Conservation (phyloP, 2,797 vertebrate species). For the Pseudochirops cupreus region DNA sequence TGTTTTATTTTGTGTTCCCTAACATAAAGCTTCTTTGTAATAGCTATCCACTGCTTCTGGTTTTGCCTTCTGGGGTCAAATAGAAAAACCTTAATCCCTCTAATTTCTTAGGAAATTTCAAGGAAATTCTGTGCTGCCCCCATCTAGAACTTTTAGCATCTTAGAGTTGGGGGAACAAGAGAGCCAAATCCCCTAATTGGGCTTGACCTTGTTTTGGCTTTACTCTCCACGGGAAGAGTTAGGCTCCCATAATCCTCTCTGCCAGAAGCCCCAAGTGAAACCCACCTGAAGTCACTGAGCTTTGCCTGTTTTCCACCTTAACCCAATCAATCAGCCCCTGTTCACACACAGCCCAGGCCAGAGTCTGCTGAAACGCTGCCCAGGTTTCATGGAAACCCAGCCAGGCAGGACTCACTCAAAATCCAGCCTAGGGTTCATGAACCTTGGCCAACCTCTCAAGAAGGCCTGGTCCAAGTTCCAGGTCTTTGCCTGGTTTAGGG, state of each 20-base stretch:
- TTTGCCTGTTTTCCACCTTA: conserved; percentile 63
- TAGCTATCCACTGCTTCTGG: neutral
- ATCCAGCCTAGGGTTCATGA: conserved; percentile 48
- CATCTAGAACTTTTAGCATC: neutral
- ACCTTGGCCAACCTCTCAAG: conserved; percentile 79
- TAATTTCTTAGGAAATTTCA: neutral
- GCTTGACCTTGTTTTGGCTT: conserved; percentile 36
- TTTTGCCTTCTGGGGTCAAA: neutral
- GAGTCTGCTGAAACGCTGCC: conserved; percentile 57
- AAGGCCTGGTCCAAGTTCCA: conserved; percentile 59
- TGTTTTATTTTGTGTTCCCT: neutral
- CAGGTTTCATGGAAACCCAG: conserved; percentile 59
- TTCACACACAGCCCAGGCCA: conserved; percentile 62
- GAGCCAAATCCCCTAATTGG: neutral
- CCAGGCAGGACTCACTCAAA: conserved; percentile 53
- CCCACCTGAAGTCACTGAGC: conserved; percentile 48
- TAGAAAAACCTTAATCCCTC: neutral
- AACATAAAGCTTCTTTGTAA: neutral
- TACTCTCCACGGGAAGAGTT: conserved; percentile 53
- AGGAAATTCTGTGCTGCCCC: neutral
- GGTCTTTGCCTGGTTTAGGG: conserved; percentile 73
- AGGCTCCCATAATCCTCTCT: conserved; percentile 57
- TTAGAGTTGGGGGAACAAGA: neutral
- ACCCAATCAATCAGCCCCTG: conserved; percentile 57
- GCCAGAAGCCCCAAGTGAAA: conserved; percentile 71